These are phyloP conservation scores for Platysteira castanea DNA, from an alignment of 2,113 vertebrate genomes.

Conservation along the genomic window DNA sequence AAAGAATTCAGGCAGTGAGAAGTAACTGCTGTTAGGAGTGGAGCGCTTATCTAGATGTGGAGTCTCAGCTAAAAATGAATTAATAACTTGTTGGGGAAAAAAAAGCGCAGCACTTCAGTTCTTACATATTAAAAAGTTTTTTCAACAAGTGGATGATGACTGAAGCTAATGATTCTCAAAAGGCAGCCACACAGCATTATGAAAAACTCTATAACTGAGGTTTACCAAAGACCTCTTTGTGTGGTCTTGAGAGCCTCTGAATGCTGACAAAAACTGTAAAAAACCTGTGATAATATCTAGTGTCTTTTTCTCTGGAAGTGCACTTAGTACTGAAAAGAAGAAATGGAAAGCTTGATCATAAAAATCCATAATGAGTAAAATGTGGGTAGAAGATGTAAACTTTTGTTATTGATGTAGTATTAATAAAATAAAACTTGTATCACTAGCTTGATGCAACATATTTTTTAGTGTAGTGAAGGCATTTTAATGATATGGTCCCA, in stretches of 20 bases:
- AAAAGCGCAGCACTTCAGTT: not conserved
- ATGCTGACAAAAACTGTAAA: not conserved
- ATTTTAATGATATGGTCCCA: not conserved
- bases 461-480: not conserved
- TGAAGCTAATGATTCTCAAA: not conserved
- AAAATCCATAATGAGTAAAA: not conserved
- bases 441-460: not conserved
- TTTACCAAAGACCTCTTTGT: conserved; percentile 2
- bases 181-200: not conserved
- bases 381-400: not conserved
- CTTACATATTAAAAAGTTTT: not conserved
- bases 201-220: not conserved
- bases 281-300: not conserved
- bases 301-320: not conserved
- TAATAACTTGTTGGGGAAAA: not conserved
- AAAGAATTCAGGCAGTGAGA: conserved; percentile 10
- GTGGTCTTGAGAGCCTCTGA: not conserved
- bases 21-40: not conserved
- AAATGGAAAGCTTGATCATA: not conserved
- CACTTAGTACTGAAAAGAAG: not conserved
- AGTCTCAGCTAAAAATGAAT: not conserved
- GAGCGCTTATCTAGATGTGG: not conserved
- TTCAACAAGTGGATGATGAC: not conserved
- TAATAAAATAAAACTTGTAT: not conserved
- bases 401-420: not conserved